Evolutionary conservation across 2,888 invertebrate species (phyloP).

Genomic region (Cephalotes varians): DNA sequence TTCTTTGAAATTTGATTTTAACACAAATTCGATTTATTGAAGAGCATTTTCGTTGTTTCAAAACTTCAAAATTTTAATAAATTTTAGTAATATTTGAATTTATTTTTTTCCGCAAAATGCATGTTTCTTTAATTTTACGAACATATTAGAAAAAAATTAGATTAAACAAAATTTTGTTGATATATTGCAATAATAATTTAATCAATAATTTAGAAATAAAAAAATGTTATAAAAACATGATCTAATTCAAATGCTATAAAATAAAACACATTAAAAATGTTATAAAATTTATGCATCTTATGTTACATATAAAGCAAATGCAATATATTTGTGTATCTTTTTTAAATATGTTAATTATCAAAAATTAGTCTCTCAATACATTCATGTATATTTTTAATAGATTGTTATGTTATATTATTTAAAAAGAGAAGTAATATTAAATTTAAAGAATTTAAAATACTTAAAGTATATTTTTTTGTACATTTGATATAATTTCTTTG

Average conservation of each 20-base stretch:
- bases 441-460: not conserved
- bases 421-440: not conserved
- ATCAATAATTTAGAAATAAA: not conserved
- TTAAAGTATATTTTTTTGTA: not conserved
- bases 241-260: not conserved
- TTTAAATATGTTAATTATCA: not conserved
- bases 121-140: not conserved
- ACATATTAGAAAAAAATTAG: not conserved
- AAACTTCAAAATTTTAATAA: not conserved
- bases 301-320: not conserved
- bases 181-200: not conserved
- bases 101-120: not conserved
- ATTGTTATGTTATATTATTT: not conserved
- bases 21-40: not conserved
- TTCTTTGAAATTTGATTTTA: constrained; percentile 5
- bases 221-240: not conserved
- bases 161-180: not conserved
- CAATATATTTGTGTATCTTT: not conserved
- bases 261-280: not conserved
- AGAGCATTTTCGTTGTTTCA: not conserved
- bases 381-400: not conserved
- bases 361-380: not conserved
- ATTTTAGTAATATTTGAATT: not conserved
- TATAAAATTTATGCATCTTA: not conserved
- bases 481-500: not conserved